Percentiles rank a stretch among this genome's conserved stretches.
phyloP scores from a whole-genome alignment of 2,888 invertebrate genomes.

The Eutolmus rufibarbis region DNA sequence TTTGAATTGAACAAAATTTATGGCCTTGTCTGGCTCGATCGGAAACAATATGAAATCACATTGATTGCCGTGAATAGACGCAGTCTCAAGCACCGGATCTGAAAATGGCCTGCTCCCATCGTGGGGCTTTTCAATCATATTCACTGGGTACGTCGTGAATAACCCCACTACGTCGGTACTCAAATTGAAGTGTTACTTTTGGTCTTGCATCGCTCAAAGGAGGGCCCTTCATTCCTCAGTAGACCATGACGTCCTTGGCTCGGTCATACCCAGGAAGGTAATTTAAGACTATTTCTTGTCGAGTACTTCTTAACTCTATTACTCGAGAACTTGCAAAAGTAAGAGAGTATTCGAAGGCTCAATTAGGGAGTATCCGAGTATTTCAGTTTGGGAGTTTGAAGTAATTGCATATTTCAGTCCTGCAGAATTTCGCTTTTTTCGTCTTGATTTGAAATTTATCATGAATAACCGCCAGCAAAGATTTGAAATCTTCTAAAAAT shows the following conservation, averaged over 20 bases:
- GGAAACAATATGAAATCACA: background rate
- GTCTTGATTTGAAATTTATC: no score
- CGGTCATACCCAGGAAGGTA: background rate
- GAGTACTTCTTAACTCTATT: no score
- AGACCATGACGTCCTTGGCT: background rate
- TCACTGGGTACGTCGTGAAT: background rate
- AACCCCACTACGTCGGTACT: background rate
- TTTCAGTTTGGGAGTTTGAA: no score
- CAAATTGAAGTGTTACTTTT: background rate
- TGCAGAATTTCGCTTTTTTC: no score
- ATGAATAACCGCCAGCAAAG: no score
- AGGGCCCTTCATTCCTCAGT: background rate
- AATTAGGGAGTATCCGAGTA: no score
- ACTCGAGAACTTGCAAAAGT: no score
- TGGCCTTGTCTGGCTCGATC: background rate
- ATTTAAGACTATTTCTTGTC: background rate
- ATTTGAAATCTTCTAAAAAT: no score
- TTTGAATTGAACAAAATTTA: background rate
- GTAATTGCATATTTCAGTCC: no score
- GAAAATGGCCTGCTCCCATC: background rate
- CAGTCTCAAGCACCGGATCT: background rate
- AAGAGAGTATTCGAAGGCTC: no score
- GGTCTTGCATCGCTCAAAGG: background rate
- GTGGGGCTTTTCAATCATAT: background rate
- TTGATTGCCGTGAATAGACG: background rate